Conservation (phyloP, 2,113 vertebrate genomes). For the Tamias sibiricus region DNA sequence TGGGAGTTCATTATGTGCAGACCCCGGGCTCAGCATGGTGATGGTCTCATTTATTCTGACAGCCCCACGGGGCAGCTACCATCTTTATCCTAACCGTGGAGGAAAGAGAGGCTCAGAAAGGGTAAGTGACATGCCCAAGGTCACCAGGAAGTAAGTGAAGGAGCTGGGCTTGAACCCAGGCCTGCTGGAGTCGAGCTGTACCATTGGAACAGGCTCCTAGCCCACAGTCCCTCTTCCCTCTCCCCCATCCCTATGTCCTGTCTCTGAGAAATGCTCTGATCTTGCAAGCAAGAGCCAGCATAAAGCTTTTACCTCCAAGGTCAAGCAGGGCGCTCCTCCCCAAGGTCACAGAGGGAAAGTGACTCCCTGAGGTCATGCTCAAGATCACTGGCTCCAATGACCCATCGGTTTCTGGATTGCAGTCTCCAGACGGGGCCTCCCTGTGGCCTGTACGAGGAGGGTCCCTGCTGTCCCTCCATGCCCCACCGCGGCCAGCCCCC, state of each 20-base stretch:
- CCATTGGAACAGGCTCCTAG: background rate
- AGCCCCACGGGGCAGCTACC: background rate
- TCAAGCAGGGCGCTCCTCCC: background rate
- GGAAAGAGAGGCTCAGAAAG: background rate
- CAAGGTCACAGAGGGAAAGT: background rate
- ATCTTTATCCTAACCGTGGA: background rate
- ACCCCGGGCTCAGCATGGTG: no score
- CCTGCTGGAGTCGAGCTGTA: fast-evolving
- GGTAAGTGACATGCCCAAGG: background rate
- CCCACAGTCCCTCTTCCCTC: background rate
- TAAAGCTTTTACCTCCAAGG: background rate
- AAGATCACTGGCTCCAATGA: background rate
- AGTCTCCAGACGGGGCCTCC: background rate
- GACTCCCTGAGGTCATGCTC: background rate
- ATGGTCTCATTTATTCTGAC: fast-evolving
- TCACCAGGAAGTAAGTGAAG: background rate
- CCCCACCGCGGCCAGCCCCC: fast-evolving
- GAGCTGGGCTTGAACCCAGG: background rate
- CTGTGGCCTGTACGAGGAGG: fast-evolving
- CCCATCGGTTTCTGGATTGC: background rate
- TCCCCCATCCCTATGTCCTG: background rate
- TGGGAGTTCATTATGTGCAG: fast-evolving
- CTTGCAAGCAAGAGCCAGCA: background rate
- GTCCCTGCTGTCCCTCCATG: fast-evolving
- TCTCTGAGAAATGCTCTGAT: background rate